Evolutionary conservation across 2,113 vertebrate genomes (phyloP).

Genomic region (Cinclus mexicanus): DNA sequence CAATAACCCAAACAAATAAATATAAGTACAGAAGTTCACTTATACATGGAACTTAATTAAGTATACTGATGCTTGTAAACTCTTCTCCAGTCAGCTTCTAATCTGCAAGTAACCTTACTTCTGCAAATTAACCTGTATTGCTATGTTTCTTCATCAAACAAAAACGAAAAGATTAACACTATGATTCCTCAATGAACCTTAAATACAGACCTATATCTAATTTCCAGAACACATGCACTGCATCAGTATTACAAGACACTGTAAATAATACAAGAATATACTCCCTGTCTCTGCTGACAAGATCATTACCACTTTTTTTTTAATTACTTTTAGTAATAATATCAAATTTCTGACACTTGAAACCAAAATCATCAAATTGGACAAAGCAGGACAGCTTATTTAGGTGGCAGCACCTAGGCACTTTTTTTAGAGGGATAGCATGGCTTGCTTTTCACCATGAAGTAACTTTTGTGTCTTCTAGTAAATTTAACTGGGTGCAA

Average conservation of each 20-base stretch:
- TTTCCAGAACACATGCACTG: not conserved
- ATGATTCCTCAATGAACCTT: not conserved
- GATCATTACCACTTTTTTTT: not conserved
- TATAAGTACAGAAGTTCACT: not conserved
- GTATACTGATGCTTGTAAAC: not conserved
- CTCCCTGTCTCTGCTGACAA: not conserved
- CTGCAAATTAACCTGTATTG: not conserved
- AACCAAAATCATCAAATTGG: not conserved
- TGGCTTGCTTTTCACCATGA: not conserved
- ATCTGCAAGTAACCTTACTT: not conserved
- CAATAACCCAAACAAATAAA: not conserved
- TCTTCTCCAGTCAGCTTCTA: not conserved
- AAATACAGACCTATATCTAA: not conserved
- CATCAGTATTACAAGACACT: not conserved
- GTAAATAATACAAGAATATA: not conserved
- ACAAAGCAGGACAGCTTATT: not conserved
- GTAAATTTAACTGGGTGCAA: not conserved
- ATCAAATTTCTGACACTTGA: not conserved
- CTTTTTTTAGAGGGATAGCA: not conserved
- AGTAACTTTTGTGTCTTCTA: not conserved
- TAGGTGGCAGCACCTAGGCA: not conserved
- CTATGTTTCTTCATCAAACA: not conserved
- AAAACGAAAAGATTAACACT: constrained; percentile 23
- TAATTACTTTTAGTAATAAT: not conserved
- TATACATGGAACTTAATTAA: not conserved